Evolutionary conservation across 2,888 invertebrate genomes (phyloP), one percentile per base, ranked within the genome.

Genomic region (Drosophila histrio): DNA sequence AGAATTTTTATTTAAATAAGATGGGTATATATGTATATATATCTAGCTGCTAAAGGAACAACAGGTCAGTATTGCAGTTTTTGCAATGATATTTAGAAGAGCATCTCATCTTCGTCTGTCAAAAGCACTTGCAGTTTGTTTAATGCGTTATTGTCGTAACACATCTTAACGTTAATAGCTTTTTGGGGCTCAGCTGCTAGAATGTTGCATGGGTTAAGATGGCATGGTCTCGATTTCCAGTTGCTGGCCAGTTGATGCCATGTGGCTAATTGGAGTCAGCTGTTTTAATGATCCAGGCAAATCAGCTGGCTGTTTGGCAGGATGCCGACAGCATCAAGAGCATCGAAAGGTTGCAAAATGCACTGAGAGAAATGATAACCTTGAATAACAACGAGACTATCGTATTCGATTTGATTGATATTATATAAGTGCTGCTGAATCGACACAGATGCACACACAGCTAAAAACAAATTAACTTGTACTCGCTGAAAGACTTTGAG

Each of bases 231-330:
- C 44, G 22, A 34, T 19, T 41, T 34, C 59, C 34, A 59, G 41
- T 52, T 59, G 41, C 58, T 19, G 52, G 13, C n/a, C n/a, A n/a
- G n/a, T n/a, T n/a, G n/a, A n/a, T 73, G 70, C 73, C 84, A 87
- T 79, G 77, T 80, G 86, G 80, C 54, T 87, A 86, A 84, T 84
- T 84, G 83, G 63, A 87, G 88, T 84, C 84, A 84, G 84, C 84
- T 84, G 84, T 87, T 87, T 81, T 77, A 69, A 72, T 69, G 57
- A 54, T 56, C 64, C 73, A 38, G 44, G 32, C 30, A 46, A 67
- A 83, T 84, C 87, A 85, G 84, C 83, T 87, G 84, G 83, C 78
- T 34, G 79, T 68, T 87, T 70, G 71, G 39, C 79, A 69, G 63
- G 62, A 71, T 58, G 41, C 52, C 49, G 41, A 56, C 41, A 32